Evolutionary conservation across 2,888 invertebrate genomes (phyloP), one percentile per base, ranked within the genome.

Genomic region (Brachylomia viminalis): DNA sequence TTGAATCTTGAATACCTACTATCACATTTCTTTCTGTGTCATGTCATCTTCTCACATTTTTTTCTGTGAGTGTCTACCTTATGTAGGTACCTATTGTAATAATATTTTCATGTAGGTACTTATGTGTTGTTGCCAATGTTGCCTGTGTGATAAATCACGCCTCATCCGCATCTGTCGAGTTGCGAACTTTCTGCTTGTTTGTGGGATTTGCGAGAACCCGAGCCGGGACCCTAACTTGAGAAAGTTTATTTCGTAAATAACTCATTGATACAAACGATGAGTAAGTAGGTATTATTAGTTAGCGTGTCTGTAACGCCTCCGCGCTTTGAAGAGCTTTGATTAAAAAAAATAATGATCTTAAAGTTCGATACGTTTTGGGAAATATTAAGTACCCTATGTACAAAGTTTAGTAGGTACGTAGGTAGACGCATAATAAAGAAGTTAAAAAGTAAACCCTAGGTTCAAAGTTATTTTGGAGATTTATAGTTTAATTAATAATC

Each of bases 61-160:
- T 6, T 62, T n/a, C n/a, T 17, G n/a, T 33, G 23, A n/a, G n/a
- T n/a, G n/a, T n/a, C n/a, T n/a, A n/a, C n/a, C n/a, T n/a, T n/a
- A n/a, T n/a, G n/a, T n/a, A n/a, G n/a, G n/a, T n/a, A n/a, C n/a
- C n/a, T n/a, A n/a, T n/a, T n/a, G 2, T 23, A 33, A 38, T 38
- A 64, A 45, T 47, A 65, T 45, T 47, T 23, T 66, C 15, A 66
- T 77, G 77, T 78, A 84, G n/a, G n/a, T n/a, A n/a, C n/a, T n/a
- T n/a, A n/a, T n/a, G n/a, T n/a, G n/a, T 84, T 65, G 76, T 38
- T 27, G 62, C 49, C 68, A 30, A 72, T 58, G 74, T 49, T 80
- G 62, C 78, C 75, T 67, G 85, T 87, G 87, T 91, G 90, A 92
- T 92, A 92, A 92, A 92, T 92, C 91, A 92, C 89, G 90, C 88